These are phyloP conservation scores for Aegithalos caudatus DNA, from an alignment of 2,113 vertebrate species.

Conservation along the genomic window DNA sequence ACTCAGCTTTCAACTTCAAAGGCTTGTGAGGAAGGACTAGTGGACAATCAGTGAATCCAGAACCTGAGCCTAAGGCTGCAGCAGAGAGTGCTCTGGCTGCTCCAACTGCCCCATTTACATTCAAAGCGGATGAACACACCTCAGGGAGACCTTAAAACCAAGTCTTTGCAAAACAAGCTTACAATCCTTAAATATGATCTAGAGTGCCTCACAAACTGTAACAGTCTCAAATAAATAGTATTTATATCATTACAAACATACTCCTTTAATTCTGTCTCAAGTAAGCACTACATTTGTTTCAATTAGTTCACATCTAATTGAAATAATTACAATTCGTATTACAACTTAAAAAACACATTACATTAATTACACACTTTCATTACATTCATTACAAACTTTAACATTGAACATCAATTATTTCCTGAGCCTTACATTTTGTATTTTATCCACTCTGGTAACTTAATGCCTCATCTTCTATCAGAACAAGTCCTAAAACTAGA, in stretches of 20 bases:
- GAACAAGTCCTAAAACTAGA: background rate
- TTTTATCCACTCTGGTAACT: background rate
- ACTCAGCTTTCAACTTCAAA: constrained; percentile 11
- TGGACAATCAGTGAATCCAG: background rate
- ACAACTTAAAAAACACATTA: background rate
- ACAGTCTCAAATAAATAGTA: background rate
- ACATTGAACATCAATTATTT: background rate
- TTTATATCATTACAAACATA: background rate
- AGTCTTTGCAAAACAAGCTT: background rate
- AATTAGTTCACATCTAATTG: background rate
- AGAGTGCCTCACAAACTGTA: background rate
- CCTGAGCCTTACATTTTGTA: background rate
- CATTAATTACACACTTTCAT: background rate
- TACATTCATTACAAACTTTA: background rate
- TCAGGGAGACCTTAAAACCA: background rate
- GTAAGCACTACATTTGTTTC: background rate
- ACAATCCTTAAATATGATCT: background rate
- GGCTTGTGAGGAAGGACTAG: background rate
- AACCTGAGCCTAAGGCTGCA: background rate
- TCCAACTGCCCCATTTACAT: background rate
- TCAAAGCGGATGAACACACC: background rate
- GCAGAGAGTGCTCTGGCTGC: background rate
- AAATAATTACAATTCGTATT: background rate
- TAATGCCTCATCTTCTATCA: background rate
- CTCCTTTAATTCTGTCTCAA: background rate